A percentile compares a stretch with the other conserved stretches of the same genome.
Evolutionary conservation across 2,888 invertebrate genomes (phyloP).

Genomic region (Agonopterix arenella): DNA sequence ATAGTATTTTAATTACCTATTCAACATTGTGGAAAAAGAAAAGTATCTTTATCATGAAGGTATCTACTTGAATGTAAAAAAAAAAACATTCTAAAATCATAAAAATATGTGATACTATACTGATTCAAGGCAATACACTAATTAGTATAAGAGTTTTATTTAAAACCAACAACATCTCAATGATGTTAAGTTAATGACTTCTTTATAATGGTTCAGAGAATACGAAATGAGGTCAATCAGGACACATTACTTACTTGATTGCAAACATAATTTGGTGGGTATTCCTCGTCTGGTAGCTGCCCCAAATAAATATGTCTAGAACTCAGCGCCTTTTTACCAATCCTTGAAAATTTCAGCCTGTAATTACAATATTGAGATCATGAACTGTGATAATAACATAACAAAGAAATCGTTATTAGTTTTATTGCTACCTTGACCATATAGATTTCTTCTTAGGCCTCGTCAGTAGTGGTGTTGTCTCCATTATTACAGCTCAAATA

Average conservation of each 20-base stretch:
- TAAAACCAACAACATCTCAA: too few species aligned
- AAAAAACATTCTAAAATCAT: too few species aligned
- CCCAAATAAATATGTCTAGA: constrained; percentile 88
- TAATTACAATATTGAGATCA: constrained; percentile 8
- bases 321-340: constrained; percentile 85
- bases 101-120: too few species aligned
- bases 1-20: too few species aligned
- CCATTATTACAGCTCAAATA: constrained; percentile 37
- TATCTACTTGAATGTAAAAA: too few species aligned
- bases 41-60: too few species aligned
- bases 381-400: too few species aligned
- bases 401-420: constrained; percentile 21
- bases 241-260: constrained; percentile 81
- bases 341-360: constrained; percentile 87
- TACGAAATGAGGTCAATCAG: constrained; percentile 1
- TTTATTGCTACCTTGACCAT: constrained; percentile 58
- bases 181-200: too few species aligned
- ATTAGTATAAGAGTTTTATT: too few species aligned
- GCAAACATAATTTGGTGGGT: constrained; percentile 96
- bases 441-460: constrained; percentile 60
- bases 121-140: too few species aligned
- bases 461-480: constrained; percentile 58
- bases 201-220: not conserved
- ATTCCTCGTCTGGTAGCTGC: constrained; percentile 86
- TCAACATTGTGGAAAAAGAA: too few species aligned